Base-by-base conservation (phyloP, 2,113 vertebrate species). In the Eublepharis macularius region DNA sequence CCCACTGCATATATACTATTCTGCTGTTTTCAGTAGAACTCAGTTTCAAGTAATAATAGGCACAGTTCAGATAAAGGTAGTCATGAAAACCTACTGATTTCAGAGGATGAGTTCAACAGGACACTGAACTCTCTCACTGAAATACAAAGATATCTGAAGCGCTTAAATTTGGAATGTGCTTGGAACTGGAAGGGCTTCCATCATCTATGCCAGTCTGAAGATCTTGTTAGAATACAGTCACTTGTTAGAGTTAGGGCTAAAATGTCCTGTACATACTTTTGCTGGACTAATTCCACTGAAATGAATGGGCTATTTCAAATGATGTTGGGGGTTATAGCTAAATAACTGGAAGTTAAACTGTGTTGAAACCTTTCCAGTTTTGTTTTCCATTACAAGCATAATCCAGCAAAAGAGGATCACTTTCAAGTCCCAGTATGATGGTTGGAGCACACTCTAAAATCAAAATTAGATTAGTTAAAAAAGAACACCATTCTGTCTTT, bases 401-500 rank as follows among this genome's bases (percentile, higher is more conserved):
- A 21, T 17, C 76, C 41, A 63, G 41, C 68, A 74, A 63, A n/a
- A 49, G 32, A 63, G 24, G 47, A 80, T 47, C 41, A 57, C 12
- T 79, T 79, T 85, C 21, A 79, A 45, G 16, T 84, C 9, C 32
- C 45, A 69, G 3, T 45, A 69, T 32, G 32, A 45, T 70, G 68
- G 24, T 2, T 73, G 51, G 51, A 80, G 49, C 39, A 45, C 54
- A 11, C 43, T 26, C 29, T 13, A 19, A n/a, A 32, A n/a, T 5
- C 21, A 10, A 12, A 82, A 75, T 32, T 41, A 39, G n/a, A 70
- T 36, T 47, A 11, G 45, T 85, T 60, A 17, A 10, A 85, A 80
- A 68, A 11, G 11, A 74, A 84, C 82, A 83, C 57, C 76, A 80
- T 65, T 80, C 45, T 63, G 54, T 57, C 77, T 80, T 39, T 45